A percentile compares a stretch with the other conserved stretches of the same genome.
These are phyloP conservation scores for Hoplias malabaricus DNA, from an alignment of 2,113 vertebrate species.

Conservation along the genomic window DNA sequence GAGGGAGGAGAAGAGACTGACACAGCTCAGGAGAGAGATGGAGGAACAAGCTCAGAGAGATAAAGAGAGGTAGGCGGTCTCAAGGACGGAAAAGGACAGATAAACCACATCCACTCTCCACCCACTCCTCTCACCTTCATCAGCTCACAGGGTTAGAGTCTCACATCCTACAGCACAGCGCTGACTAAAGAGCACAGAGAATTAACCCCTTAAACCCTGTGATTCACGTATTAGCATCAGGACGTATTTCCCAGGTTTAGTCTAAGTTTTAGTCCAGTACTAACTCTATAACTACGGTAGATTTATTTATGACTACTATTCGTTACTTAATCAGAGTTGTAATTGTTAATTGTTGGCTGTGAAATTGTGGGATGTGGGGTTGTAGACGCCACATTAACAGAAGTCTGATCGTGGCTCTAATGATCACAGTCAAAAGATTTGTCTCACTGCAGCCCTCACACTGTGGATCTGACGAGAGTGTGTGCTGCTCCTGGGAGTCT, in stretches of 20 bases:
- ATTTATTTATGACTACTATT: not conserved
- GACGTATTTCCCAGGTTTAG: not conserved
- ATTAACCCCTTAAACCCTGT: not conserved
- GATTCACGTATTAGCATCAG: too few species aligned
- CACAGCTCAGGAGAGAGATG: conserved; percentile 80
- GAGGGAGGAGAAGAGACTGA: conserved; percentile 75
- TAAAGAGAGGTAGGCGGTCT: conserved; percentile 49
- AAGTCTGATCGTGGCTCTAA: not conserved
- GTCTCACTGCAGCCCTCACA: not conserved
- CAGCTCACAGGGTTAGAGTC: not conserved
- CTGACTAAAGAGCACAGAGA: not conserved
- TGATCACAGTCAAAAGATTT: not conserved
- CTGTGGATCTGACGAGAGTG: not conserved
- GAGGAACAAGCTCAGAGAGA: conserved; percentile 83
- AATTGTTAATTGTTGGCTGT: not conserved
- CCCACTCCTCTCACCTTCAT: not conserved
- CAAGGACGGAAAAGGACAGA: not conserved
- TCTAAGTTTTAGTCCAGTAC: not conserved
- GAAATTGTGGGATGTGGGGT: too few species aligned
- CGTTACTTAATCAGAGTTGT: too few species aligned
- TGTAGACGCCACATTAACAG: not conserved
- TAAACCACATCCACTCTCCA: not conserved
- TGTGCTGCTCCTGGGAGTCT: conserved; percentile 1
- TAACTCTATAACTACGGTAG: not conserved
- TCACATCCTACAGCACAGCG: not conserved